These are phyloP conservation scores for Phortica okadai DNA, from an alignment of 2,888 invertebrate genomes.

Conservation along the genomic window DNA sequence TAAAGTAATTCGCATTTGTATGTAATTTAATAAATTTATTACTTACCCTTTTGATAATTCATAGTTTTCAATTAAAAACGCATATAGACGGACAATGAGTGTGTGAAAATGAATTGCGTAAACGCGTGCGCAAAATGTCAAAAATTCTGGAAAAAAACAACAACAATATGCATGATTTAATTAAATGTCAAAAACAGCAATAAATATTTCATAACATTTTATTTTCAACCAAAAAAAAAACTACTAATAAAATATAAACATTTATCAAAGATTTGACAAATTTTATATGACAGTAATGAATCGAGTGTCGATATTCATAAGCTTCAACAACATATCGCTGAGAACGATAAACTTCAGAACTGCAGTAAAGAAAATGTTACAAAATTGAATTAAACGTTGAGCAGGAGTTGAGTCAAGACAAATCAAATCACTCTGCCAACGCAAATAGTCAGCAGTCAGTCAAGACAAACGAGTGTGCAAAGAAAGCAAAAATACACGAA, in stretches of 20 bases:
- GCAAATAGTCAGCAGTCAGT: conserved; percentile 13
- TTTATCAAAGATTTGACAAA: conserved; percentile 11
- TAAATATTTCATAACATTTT: neutral
- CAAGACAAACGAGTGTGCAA: neutral
- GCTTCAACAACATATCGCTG: neutral
- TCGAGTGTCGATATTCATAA: neutral
- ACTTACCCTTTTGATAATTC: conserved; percentile 76
- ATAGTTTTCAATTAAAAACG: conserved; percentile 63
- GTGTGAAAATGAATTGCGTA: conserved; percentile 1
- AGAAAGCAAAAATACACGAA: neutral
- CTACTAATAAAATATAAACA: neutral
- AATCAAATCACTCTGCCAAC: conserved; percentile 9
- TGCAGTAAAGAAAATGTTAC: neutral
- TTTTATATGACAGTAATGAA: neutral
- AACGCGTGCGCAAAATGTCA: neutral
- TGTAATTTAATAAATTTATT: neutral
- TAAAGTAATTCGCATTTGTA: neutral
- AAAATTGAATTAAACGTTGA: neutral
- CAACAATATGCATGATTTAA: neutral
- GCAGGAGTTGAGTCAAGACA: neutral
- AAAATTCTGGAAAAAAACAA: conserved; percentile 50
- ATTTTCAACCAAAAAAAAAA: neutral
- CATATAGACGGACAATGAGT: conserved; percentile 43
- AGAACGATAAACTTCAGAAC: neutral
- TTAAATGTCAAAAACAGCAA: neutral